Conservation (phyloP, 1,140 invertebrate genomes). For the Cydia strobilella region DNA sequence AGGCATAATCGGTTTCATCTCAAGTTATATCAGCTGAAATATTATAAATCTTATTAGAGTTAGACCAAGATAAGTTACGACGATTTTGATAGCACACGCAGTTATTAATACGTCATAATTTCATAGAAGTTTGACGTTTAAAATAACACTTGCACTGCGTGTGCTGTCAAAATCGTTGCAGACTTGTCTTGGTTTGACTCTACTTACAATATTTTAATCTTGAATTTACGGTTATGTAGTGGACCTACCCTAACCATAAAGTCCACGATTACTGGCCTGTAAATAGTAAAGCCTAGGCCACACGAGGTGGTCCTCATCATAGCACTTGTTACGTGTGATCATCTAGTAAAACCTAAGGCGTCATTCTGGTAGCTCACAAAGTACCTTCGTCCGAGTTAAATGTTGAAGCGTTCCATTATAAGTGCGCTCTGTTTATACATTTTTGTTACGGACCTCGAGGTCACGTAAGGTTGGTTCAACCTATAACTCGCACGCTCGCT, state of each 20-base stretch:
- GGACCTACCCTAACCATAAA: neutral
- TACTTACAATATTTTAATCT: neutral
- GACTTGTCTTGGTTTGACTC: no score
- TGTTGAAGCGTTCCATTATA: neutral
- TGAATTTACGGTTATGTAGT: neutral
- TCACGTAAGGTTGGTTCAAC: neutral
- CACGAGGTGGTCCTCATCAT: conserved; percentile 11
- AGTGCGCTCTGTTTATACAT: neutral
- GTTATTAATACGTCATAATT: no score
- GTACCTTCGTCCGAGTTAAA: neutral
- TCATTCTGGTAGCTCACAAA: no score
- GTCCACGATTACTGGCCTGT: neutral
- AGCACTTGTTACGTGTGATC: neutral
- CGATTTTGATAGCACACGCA: no score
- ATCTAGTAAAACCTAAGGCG: neutral
- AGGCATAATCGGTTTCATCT: neutral
- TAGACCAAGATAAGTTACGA: no score
- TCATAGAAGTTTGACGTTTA: no score
- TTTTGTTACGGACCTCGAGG: neutral
- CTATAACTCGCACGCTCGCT: no score
- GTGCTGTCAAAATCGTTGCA: no score
- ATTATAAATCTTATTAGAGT: neutral
- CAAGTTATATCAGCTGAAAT: neutral
- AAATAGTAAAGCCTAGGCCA: neutral
- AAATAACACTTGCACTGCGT: no score